Conservation (phyloP, 2,888 invertebrate genomes). For the Chrysolina americana region DNA sequence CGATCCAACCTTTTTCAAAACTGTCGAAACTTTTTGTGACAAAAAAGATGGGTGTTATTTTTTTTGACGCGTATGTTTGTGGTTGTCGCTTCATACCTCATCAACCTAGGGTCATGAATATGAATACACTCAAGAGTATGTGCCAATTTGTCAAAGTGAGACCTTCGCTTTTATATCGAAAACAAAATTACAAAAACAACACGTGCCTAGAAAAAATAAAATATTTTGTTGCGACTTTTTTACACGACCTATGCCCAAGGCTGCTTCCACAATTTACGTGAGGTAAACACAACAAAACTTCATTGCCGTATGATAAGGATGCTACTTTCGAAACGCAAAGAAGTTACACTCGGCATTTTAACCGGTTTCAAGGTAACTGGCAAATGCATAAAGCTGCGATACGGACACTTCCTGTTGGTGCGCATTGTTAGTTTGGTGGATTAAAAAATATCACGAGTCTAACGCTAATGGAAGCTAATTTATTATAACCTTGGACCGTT, state of each 20-base stretch:
- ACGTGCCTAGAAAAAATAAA: neutral
- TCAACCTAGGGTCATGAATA: no score
- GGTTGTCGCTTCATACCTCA: no score
- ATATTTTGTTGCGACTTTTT: neutral
- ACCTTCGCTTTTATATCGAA: neutral
- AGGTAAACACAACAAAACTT: neutral
- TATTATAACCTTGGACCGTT: slow-evolving; percentile 58
- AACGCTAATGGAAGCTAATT: slow-evolving; percentile 42
- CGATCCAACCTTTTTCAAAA: no score
- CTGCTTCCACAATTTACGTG: neutral
- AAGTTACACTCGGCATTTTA: slow-evolving; percentile 21
- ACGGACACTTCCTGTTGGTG: slow-evolving; percentile 14
- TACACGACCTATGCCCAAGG: neutral
- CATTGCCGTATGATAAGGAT: slow-evolving; percentile 1
- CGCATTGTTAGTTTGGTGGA: slow-evolving; percentile 30
- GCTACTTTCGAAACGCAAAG: neutral
- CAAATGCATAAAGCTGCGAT: slow-evolving; percentile 1
- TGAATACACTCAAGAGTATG: neutral
- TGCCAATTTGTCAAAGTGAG: neutral
- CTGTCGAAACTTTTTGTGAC: no score
- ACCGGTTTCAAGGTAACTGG: slow-evolving; percentile 22
- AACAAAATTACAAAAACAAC: no score
- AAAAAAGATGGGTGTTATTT: no score
- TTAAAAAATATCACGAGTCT: slow-evolving; percentile 37
- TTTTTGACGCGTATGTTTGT: no score